Percentiles rank a stretch among this genome's conserved stretches.
These are phyloP conservation scores for Petrophora chlorosata DNA, from an alignment of 2,888 invertebrate genomes.

Conservation along the genomic window DNA sequence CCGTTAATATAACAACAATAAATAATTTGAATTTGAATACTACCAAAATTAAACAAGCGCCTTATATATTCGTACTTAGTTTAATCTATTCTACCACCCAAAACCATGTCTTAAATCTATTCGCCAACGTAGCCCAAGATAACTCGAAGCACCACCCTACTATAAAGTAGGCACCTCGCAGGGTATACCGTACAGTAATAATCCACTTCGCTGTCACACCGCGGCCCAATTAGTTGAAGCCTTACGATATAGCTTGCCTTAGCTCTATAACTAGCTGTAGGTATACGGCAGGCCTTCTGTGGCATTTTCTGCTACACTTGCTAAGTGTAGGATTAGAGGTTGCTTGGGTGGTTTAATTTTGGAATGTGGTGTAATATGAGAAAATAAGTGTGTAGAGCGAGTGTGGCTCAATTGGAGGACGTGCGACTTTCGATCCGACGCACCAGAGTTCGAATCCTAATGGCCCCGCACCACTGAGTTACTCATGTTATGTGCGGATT, in stretches of 20 bases:
- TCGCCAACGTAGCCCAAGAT: not conserved
- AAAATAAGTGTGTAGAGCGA: too few relatives aligned
- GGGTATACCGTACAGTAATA: conserved; percentile 16
- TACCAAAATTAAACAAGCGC: too few relatives aligned
- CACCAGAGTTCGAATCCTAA: too few relatives aligned
- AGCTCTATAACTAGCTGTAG: not conserved
- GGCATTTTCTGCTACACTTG: conserved; percentile 4
- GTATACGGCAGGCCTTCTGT: not conserved
- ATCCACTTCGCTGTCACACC: conserved; percentile 21
- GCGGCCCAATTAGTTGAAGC: conserved; percentile 24
- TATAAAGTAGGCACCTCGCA: not conserved
- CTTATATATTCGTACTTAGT: too few relatives aligned
- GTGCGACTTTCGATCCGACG: too few relatives aligned
- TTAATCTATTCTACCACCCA: too few relatives aligned
- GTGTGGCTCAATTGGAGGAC: too few relatives aligned
- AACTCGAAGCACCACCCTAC: not conserved
- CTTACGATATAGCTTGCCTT: conserved; percentile 5
- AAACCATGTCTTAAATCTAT: not conserved
- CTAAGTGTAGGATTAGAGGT: not conserved
- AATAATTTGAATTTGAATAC: too few relatives aligned
- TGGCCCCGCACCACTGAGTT: too few relatives aligned
- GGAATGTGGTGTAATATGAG: too few relatives aligned
- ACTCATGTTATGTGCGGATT: too few relatives aligned
- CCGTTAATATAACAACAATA: too few relatives aligned
- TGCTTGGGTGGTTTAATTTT: not conserved